A percentile compares a stretch with the other conserved stretches of the same genome.
These are phyloP conservation scores for Pelmatolapia mariae DNA, from an alignment of 2,113 vertebrate species.

Conservation along the genomic window DNA sequence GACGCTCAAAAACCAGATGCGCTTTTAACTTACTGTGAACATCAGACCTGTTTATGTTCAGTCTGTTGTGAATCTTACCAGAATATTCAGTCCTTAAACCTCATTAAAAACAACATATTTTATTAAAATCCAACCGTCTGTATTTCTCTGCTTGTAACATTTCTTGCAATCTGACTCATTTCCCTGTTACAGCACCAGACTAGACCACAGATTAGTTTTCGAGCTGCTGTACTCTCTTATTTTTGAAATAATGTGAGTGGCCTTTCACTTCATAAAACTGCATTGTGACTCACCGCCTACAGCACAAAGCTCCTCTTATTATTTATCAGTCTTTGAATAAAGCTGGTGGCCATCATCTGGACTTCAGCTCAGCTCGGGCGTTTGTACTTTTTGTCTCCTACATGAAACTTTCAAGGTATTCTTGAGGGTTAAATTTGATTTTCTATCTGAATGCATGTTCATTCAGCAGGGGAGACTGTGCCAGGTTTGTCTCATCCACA, in stretches of 20 bases:
- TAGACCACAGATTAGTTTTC: accelerated
- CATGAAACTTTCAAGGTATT: not conserved
- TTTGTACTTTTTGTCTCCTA: not conserved
- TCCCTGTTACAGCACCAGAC: not conserved
- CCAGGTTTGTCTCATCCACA: not conserved
- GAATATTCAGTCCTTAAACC: not conserved
- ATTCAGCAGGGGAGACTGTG: not conserved
- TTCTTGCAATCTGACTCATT: not conserved
- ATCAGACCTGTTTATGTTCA: not conserved
- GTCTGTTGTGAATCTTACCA: not conserved
- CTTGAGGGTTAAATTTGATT: not conserved
- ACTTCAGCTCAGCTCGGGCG: not conserved
- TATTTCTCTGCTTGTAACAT: not conserved
- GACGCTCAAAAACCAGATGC: not conserved
- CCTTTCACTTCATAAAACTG: not conserved
- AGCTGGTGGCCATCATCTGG: not conserved
- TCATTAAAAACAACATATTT: not conserved
- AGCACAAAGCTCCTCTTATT: not conserved
- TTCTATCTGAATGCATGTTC: not conserved
- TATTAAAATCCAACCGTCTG: accelerated
- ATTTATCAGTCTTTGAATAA: not conserved
- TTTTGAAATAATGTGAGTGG: not conserved
- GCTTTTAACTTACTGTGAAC: not conserved
- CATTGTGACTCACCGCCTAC: not conserved
- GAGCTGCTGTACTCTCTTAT: not conserved